Evolutionary conservation across 2,888 invertebrate genomes (phyloP), one percentile per base, ranked within the genome.

Genomic region (Dasypolia templi): DNA sequence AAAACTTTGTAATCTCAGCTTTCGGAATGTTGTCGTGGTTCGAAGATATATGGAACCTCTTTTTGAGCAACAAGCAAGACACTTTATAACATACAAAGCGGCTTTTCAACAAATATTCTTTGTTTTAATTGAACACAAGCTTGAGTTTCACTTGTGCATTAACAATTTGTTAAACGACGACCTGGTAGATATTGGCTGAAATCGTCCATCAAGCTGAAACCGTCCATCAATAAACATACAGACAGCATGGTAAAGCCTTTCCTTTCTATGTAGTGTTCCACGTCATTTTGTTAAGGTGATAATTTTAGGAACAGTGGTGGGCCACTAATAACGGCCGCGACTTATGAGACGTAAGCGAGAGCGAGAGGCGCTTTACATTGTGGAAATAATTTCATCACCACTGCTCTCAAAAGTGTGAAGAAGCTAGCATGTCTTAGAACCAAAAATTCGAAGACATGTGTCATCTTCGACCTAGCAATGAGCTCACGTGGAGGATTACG

Each of bases 21-120:
- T 58, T 42, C 7, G 29, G 44, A 61, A 49, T 74, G 53, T 59
- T 39, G 22, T 53, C 39, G 32, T 35, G 29, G 35, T 51, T 22
- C 3, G 44, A 80, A 79, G 29, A 73, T 46, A 58, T 46, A 63
- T n/a, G 14, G 35, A 46, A 73, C 2, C 29, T 26, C 12, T 80
- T 62, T 19, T 73, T 35, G 22, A 51, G 56, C 11, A 63, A 53
- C n/a, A 63, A n/a, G 32, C n/a, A 29, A 19, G 17, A 51, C 7
- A 51, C 29, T 71, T 71, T 51, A n/a, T n/a, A 3, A 19, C 42
- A n/a, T 51, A 70, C 12, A n/a, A 44, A 19, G 42, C 6, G 6
- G n/a, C 42, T 67, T 61, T 42, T 7, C 5, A 29, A 32, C 6
- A 32, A 61, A 32, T 44, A 7, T 35, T 35, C 12, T 26, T 44